Conservation (phyloP, 2,797 vertebrate genomes). For the Hirundo rustica region DNA sequence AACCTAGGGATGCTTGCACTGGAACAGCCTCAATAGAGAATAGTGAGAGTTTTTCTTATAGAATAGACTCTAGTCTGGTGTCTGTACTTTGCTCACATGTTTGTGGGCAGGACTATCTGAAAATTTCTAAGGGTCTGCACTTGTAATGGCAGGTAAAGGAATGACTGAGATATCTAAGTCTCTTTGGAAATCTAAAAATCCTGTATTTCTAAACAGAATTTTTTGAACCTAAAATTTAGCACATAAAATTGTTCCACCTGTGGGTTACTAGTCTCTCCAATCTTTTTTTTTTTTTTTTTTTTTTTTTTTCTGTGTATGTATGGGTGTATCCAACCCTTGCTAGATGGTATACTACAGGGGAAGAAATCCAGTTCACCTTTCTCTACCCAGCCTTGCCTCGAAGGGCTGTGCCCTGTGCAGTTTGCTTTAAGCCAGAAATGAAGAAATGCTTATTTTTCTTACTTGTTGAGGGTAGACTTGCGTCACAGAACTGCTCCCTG, state of each 20-base stretch:
- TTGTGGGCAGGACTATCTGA: background rate
- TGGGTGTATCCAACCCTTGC: background rate
- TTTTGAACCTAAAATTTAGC: background rate
- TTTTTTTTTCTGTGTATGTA: fast-evolving
- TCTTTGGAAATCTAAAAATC: background rate
- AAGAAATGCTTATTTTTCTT: background rate
- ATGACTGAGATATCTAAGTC: background rate
- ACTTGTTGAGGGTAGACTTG: background rate
- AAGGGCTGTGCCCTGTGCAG: background rate
- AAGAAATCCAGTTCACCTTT: background rate
- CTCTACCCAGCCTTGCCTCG: background rate
- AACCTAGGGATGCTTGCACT: background rate
- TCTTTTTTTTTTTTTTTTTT: too few species aligned
- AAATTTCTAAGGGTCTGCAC: background rate
- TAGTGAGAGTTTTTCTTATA: background rate
- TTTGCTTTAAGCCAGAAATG: background rate
- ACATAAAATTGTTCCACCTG: background rate
- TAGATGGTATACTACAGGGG: background rate
- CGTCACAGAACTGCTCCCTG: background rate
- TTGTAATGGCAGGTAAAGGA: background rate
- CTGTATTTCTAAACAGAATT: background rate
- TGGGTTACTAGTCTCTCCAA: background rate
- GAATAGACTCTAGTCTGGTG: background rate
- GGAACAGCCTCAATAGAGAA: background rate
- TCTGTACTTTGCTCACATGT: background rate